Conservation (phyloP, 2,113 vertebrate species). For the Corapipo altera region DNA sequence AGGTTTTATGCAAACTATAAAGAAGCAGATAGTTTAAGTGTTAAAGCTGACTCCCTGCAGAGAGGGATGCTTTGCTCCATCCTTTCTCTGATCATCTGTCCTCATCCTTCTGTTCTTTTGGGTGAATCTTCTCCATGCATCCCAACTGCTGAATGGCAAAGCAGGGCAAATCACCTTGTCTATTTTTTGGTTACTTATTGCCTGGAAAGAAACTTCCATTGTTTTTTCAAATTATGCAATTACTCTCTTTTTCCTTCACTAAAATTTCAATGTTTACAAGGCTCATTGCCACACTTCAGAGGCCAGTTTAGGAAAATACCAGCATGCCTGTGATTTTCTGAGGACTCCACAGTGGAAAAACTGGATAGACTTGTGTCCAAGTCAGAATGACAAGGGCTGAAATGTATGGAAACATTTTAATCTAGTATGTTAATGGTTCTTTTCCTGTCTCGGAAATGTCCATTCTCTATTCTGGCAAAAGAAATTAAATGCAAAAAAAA, state of each 20-base stretch:
- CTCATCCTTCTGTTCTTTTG: not conserved
- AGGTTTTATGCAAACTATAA: not conserved
- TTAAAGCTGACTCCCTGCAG: not conserved
- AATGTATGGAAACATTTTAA: slow-evolving; percentile 36
- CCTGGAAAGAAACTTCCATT: not conserved
- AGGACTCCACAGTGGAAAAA: not conserved
- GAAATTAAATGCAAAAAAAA: not conserved
- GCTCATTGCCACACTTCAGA: not conserved
- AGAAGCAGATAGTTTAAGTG: not conserved
- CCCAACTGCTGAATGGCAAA: not conserved
- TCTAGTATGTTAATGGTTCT: not conserved
- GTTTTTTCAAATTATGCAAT: not conserved
- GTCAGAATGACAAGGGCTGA: not conserved
- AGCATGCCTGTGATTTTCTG: not conserved
- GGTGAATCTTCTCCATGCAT: not conserved
- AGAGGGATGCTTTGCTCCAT: not conserved
- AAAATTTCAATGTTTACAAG: not conserved
- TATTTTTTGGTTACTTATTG: not conserved
- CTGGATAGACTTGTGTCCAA: not conserved
- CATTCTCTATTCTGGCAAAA: not conserved
- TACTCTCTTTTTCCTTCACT: not conserved
- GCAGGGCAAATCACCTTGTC: not conserved
- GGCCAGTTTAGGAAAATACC: not conserved
- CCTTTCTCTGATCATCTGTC: not conserved
- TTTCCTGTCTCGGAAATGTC: not conserved